Percentiles rank a stretch among this genome's conserved stretches.
Evolutionary conservation across 2,888 invertebrate genomes (phyloP).

Genomic region (Athalia circularis): DNA sequence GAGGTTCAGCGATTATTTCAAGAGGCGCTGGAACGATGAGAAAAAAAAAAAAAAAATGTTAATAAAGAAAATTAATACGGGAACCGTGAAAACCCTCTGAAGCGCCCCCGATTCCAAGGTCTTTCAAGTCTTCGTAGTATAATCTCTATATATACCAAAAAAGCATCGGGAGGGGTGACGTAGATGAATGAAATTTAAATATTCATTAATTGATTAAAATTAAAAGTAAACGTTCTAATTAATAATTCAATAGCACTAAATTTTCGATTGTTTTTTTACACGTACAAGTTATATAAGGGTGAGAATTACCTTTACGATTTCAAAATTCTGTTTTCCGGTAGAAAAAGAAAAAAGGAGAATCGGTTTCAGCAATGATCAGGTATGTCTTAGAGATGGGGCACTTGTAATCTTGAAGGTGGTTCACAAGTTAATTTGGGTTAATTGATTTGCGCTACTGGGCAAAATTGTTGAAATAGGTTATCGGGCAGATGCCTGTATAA

Average conservation of each 20-base stretch:
- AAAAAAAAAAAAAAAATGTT: constrained; percentile 4
- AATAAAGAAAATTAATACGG: constrained; percentile 24
- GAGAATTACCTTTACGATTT: too few species aligned
- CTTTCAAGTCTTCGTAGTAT: constrained; percentile 21
- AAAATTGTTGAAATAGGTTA: not conserved
- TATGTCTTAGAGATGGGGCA: too few species aligned
- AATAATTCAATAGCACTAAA: too few species aligned
- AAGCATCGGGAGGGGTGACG: not conserved
- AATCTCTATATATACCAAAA: too few species aligned
- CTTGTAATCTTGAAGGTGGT: too few species aligned
- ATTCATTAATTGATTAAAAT: not conserved
- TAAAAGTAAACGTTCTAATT: too few species aligned
- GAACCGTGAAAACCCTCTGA: not conserved
- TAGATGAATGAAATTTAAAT: not conserved
- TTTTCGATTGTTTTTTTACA: too few species aligned
- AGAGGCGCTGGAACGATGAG: not conserved
- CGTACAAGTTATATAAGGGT: too few species aligned
- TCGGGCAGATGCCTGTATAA: not conserved
- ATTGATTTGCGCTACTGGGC: not conserved
- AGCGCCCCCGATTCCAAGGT: not conserved
- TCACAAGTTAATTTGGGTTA: not conserved
- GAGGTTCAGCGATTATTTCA: too few species aligned
- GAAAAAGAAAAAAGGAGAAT: too few species aligned
- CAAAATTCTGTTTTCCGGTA: too few species aligned
- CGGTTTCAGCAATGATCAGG: too few species aligned